Evolutionary conservation across 1,140 invertebrate species (phyloP).

Genomic region (Liolophura sinensis): DNA sequence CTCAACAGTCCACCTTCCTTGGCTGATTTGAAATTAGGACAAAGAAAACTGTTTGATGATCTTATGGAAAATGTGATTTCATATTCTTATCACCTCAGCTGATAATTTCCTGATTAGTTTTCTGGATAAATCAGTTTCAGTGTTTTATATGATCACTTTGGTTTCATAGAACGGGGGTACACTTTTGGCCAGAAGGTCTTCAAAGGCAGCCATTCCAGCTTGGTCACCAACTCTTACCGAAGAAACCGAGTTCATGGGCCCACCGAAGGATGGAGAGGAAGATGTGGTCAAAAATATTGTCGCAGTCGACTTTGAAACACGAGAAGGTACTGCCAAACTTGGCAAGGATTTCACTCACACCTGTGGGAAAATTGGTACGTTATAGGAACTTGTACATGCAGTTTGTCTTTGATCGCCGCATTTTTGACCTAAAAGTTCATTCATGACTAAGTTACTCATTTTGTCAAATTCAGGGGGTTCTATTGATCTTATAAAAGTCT

Average conservation of each 20-base stretch:
- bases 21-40: no score
- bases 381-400: constrained; percentile 33
- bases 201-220: not conserved
- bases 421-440: no score
- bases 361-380: no score
- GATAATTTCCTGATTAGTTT: no score
- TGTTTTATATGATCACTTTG: not conserved
- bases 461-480: not conserved
- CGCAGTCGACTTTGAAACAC: constrained; percentile 48
- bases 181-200: not conserved
- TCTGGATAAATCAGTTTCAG: no score
- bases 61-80: no score
- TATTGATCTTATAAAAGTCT: not conserved
- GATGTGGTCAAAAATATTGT: constrained; percentile 33
- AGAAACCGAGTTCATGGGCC: not conserved
- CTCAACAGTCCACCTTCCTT: no score
- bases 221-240: not conserved
- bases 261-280: constrained; percentile 3
- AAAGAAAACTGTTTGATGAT: no score
- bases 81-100: no score
- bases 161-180: not conserved
- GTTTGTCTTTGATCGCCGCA: no score
- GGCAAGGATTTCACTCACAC: constrained; percentile 49
- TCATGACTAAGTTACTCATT: not conserved
- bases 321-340: constrained; percentile 49